Evolutionary conservation across 2,113 vertebrate genomes (phyloP), one percentile per base, ranked within the genome.

Genomic region (Urocitellus parryii): DNA sequence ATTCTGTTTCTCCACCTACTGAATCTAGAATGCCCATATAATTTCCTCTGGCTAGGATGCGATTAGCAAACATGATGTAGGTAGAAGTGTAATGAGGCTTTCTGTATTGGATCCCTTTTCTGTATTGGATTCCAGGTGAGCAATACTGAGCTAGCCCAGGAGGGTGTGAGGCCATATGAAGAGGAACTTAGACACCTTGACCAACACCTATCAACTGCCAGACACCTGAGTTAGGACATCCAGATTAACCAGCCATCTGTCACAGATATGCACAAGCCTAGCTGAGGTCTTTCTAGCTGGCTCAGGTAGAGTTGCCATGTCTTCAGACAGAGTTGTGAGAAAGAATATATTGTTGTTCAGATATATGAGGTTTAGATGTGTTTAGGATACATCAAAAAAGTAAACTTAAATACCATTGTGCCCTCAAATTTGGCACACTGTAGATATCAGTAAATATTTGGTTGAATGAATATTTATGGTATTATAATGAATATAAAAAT

Each of bases 391-490:
- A 45, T 25, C 12, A 42, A 78, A 42, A 78, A 81, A 76, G 16
- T 83, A 58, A 88, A 39, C 29, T n/a, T 8, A 81, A 74, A 68
- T 0, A 10, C 72, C 58, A 84, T 4, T 45, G 29, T 1, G 86
- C 53, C 17, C 24, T 56, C 48, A 82, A 89, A 83, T 34, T 2
- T n/a, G 81, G 74, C 48, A 80, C 48, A 27, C 5, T 81, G 34
- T 9, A 74, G 48, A n/a, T 18, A 16, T 68, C 32, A 79, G 61
- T 72, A 91, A 48, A 73, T 86, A 94, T 74, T 96, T 79, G 39
- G 39, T 68, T 83, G 70, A 93, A 83, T 93, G 67, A 95, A 87
- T 91, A 97, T 97, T 90, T 96, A 84, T 94, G n/a, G 32, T 89
- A 16, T 48, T 83, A 67, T 58, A 70, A 93, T 65, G 61, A 97